These are phyloP conservation scores for Pollenia angustigena DNA, from an alignment of 2,888 invertebrate species.

Conservation along the genomic window DNA sequence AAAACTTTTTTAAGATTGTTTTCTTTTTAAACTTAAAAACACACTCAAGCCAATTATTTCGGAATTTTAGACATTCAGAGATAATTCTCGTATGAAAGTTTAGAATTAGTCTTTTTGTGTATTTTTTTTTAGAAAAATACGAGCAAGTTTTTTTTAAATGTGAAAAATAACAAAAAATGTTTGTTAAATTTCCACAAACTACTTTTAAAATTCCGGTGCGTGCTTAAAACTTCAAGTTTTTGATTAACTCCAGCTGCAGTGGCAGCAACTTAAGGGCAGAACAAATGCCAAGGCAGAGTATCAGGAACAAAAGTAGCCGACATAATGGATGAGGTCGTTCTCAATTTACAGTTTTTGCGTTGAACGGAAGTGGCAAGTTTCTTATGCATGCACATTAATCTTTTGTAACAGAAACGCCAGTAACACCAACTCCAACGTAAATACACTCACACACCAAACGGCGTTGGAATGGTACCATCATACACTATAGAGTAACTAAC, in stretches of 20 bases:
- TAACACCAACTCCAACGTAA: constrained; percentile 24
- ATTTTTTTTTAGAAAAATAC: background rate
- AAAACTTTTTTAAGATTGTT: background rate
- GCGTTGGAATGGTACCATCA: background rate
- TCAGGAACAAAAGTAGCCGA: constrained; percentile 50
- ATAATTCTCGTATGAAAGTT: background rate
- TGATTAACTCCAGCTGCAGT: constrained; percentile 56
- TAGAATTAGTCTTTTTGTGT: background rate
- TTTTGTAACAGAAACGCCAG: constrained; percentile 49
- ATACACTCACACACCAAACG: background rate
- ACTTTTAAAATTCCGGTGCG: constrained; percentile 66
- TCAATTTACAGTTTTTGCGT: constrained; percentile 56
- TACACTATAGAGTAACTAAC: constrained; percentile 16
- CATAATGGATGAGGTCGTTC: constrained; percentile 57
- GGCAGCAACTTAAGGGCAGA: constrained; percentile 25
- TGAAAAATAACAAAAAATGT: constrained; percentile 1
- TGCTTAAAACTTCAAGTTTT: constrained; percentile 67
- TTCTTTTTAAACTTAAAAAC: background rate
- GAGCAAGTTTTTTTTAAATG: background rate
- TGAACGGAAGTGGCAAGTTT: constrained; percentile 62
- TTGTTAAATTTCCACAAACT: constrained; percentile 54
- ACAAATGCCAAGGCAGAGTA: constrained; percentile 31
- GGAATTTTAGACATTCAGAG: background rate
- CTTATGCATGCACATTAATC: constrained; percentile 69
- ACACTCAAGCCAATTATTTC: constrained; percentile 3